Conservation (phyloP, 2,888 invertebrate genomes). For the Nomada ruficornis region DNA sequence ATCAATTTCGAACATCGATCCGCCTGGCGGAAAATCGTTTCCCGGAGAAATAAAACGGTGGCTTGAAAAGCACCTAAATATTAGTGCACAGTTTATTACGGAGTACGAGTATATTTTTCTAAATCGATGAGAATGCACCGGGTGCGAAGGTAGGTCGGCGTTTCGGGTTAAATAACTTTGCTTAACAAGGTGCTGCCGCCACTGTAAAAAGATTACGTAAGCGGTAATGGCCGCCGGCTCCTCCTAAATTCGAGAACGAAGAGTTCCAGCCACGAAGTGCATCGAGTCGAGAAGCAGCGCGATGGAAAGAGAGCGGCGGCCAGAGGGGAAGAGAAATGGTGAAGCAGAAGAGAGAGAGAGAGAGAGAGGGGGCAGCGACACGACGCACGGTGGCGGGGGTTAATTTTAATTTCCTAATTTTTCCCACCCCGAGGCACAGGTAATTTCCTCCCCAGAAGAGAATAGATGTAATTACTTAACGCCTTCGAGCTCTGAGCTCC, state of each 20-base stretch:
- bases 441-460: slow-evolving; percentile 83
- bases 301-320: slow-evolving; percentile 31
- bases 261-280: slow-evolving; percentile 68
- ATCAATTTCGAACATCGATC: too few relatives aligned
- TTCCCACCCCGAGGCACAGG: slow-evolving; percentile 79
- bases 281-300: slow-evolving; percentile 43
- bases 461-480: slow-evolving; percentile 85
- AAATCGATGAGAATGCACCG: slow-evolving; percentile 26
- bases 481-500: slow-evolving; percentile 79
- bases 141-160: slow-evolving; percentile 37
- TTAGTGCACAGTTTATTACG: background rate
- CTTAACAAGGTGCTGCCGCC: slow-evolving; percentile 76
- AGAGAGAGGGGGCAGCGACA: slow-evolving; percentile 22
- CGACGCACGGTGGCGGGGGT: slow-evolving; percentile 69
- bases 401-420: slow-evolving; percentile 84
- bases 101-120: background rate
- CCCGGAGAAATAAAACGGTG: too few relatives aligned
- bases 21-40: too few relatives aligned
- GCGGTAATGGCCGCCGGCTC: slow-evolving; percentile 76
- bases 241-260: slow-evolving; percentile 76
- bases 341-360: slow-evolving; percentile 9
- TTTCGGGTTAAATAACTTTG: slow-evolving; percentile 74
- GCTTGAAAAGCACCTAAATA: too few relatives aligned
- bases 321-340: slow-evolving; percentile 30
- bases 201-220: slow-evolving; percentile 76